Conservation (phyloP, 1,140 invertebrate species). For the Drosophila simulans region DNA sequence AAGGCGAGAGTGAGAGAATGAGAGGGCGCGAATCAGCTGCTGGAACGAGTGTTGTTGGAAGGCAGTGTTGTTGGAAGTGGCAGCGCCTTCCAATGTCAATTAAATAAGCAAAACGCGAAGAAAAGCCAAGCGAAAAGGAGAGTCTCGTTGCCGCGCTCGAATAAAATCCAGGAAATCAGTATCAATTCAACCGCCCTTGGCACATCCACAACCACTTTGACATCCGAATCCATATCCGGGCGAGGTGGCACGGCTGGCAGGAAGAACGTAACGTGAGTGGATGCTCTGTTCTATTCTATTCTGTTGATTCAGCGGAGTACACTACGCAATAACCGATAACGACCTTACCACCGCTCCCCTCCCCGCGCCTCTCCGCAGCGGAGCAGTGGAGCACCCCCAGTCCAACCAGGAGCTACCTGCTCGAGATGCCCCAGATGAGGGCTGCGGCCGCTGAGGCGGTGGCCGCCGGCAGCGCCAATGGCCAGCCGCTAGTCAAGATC, state of each 20-base stretch:
- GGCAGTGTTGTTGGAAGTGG: conserved; percentile 36
- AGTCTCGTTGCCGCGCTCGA: conserved; percentile 4
- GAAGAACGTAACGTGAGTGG: conserved; percentile 6
- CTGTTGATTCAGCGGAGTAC: conserved; percentile 50
- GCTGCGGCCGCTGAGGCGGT: conserved; percentile 73
- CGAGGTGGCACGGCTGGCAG: conserved; percentile 2
- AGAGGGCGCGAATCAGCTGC: conserved; percentile 35
- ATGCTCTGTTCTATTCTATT: background rate
- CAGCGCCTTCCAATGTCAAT: conserved; percentile 65
- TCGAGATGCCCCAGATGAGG: conserved; percentile 71
- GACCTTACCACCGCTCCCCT: conserved; percentile 42
- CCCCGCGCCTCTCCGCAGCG: background rate
- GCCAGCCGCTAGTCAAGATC: conserved; percentile 93
- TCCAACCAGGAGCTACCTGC: conserved; percentile 3
- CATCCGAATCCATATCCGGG: background rate
- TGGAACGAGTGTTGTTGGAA: conserved; percentile 49
- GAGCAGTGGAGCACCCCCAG: conserved; percentile 1
- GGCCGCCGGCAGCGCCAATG: conserved; percentile 51
- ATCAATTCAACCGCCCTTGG: background rate
- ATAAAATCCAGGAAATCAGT: conserved; percentile 22
- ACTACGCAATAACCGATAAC: conserved; percentile 76
- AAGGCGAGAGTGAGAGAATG: conserved; percentile 8
- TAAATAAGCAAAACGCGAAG: conserved; percentile 57
- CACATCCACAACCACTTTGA: background rate
- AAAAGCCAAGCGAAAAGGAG: conserved; percentile 10